These are phyloP conservation scores for Crotalus helleri DNA, from an alignment of 2,113 vertebrate genomes.

Conservation along the genomic window DNA sequence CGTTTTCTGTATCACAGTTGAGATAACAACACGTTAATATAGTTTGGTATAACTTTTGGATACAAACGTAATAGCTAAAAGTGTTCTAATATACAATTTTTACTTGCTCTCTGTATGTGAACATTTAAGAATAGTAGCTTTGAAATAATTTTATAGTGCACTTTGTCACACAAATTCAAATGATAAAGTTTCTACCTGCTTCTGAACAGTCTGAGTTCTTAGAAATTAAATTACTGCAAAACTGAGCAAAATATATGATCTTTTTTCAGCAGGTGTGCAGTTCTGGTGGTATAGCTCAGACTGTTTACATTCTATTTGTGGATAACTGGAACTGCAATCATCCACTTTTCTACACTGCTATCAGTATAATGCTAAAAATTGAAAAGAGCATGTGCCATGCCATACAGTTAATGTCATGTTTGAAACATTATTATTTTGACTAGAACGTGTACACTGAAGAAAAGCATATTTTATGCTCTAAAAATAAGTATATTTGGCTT, in stretches of 20 bases:
- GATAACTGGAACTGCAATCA: constrained; percentile 20
- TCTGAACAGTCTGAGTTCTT: constrained; percentile 46
- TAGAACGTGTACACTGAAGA: not conserved
- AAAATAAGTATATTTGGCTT: not conserved
- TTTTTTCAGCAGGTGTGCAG: constrained; percentile 41
- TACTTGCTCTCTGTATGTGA: constrained; percentile 37
- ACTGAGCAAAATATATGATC: constrained; percentile 31
- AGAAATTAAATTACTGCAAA: constrained; percentile 50
- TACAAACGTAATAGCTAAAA: constrained; percentile 30
- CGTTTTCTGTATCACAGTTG: not conserved
- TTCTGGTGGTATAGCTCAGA: constrained; percentile 10
- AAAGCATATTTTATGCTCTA: not conserved
- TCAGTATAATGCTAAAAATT: not conserved
- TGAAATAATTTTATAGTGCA: not conserved
- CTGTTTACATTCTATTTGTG: constrained; percentile 20
- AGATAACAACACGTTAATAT: constrained; percentile 10
- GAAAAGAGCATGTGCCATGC: not conserved
- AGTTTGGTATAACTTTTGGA: constrained; percentile 39
- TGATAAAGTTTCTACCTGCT: constrained; percentile 51
- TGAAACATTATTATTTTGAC: not conserved
- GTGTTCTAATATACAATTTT: constrained; percentile 45
- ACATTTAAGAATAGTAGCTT: not conserved
- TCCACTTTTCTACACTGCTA: constrained; percentile 19
- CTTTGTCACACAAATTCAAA: constrained; percentile 38
- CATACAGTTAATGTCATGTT: not conserved